Conservation (phyloP, 2,888 invertebrate genomes). For the Cephonodes hylas region DNA sequence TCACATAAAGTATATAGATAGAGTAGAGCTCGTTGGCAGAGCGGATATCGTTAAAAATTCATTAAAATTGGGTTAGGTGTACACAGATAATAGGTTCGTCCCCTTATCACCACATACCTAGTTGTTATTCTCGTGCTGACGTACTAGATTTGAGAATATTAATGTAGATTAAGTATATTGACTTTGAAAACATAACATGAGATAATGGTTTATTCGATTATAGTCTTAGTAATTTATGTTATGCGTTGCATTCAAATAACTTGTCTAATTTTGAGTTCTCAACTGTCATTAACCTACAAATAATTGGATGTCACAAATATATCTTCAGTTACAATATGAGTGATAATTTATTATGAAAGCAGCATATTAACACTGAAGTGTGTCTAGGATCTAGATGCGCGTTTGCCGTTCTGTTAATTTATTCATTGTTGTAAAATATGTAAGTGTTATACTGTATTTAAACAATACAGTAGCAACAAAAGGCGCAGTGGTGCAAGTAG, state of each 20-base stretch:
- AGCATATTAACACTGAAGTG: too few species aligned
- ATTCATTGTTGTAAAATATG: too few species aligned
- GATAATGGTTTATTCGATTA: not conserved
- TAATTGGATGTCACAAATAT: too few species aligned
- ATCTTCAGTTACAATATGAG: too few species aligned
- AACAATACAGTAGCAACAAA: conserved; percentile 32
- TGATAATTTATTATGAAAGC: too few species aligned
- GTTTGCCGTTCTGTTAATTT: too few species aligned
- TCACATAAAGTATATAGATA: not conserved
- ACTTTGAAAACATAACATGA: not conserved
- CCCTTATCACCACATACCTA: not conserved
- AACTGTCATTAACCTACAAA: too few species aligned
- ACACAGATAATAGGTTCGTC: not conserved
- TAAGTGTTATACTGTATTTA: too few species aligned
- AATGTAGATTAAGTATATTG: not conserved
- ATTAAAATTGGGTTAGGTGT: not conserved
- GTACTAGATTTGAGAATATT: not conserved
- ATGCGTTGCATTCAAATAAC: too few species aligned
- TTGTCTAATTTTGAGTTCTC: too few species aligned
- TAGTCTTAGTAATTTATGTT: too few species aligned
- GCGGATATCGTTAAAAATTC: not conserved
- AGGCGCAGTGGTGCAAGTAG: conserved; percentile 36
- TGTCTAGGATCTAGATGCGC: too few species aligned
- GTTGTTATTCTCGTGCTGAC: not conserved
- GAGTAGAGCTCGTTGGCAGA: not conserved